A percentile compares a stretch with the other conserved stretches of the same genome.
phyloP scores from a whole-genome alignment of 2,888 invertebrate genomes.

The Ectemnius lituratus region DNA sequence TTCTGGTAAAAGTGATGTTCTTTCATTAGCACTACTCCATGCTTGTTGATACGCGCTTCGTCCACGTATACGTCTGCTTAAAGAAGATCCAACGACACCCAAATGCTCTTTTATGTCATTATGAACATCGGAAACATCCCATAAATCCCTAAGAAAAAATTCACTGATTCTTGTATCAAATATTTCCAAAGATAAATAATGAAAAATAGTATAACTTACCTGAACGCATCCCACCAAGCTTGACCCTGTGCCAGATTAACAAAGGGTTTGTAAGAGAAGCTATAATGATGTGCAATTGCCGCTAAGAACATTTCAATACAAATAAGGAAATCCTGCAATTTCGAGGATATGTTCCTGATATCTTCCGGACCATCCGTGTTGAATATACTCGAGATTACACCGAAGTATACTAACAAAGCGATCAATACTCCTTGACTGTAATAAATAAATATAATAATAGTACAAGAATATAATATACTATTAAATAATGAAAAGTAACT shows the following conservation, averaged over 20 bases:
- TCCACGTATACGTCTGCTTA: slow-evolving; percentile 88
- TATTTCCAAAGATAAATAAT: too few species aligned
- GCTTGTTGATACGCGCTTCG: slow-evolving; percentile 87
- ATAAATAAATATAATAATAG: too few species aligned
- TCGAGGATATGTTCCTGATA: slow-evolving; percentile 87
- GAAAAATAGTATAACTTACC: too few species aligned
- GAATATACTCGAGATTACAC: slow-evolving; percentile 88
- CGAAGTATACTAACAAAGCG: slow-evolving; percentile 90
- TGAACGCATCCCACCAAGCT: slow-evolving; percentile 77
- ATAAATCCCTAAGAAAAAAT: too few species aligned
- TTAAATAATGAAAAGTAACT: slow-evolving; percentile 77
- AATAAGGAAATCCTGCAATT: slow-evolving; percentile 94
- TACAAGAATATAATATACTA: too few species aligned
- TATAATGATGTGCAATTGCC: slow-evolving; percentile 96
- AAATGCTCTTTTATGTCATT: slow-evolving; percentile 95
- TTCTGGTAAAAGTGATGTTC: slow-evolving; percentile 72
- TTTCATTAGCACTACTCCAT: slow-evolving; percentile 79
- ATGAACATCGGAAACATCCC: slow-evolving; percentile 97
- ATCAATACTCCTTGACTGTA: slow-evolving; percentile 95
- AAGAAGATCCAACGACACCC: slow-evolving; percentile 91
- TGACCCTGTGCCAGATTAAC: slow-evolving; percentile 79
- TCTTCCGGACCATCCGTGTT: slow-evolving; percentile 84
- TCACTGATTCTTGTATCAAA: too few species aligned
- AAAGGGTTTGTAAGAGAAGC: slow-evolving; percentile 95
- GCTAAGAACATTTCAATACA: slow-evolving; percentile 99